Evolutionary conservation across 2,888 invertebrate species (phyloP), one percentile per base, ranked within the genome.

Genomic region (Idaea aversata): DNA sequence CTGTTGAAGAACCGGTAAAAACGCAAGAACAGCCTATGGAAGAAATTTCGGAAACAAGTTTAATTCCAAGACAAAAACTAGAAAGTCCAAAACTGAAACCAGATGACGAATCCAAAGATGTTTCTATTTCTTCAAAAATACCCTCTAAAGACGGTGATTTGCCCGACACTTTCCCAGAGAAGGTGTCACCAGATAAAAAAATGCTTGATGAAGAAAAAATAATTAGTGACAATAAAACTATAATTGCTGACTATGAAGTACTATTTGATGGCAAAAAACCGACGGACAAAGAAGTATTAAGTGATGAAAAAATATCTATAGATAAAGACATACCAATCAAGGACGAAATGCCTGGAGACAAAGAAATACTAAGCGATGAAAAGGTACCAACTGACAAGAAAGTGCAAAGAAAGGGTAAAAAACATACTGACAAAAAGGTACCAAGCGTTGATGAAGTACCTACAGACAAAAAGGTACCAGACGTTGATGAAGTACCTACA

Each of bases 1-100:
- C 63, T 15, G 80, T 81, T 69, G 38, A 6, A 4, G 70, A 71
- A 64, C 5, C 38, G 16, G 57, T 62, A n/a, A 62, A 65, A 59
- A 57, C 57, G 47, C 47, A 10, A 47, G 47, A 47, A 47, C 47
- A 47, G 13, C 47, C 10, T 13, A 47, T 47, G 10, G 47, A 47
- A 13, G 10, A 47, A 0, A 47, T 13, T 6, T 4, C 10, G 13
- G 47, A 47, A 47, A 47, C 7, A 47, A 7, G 13, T 47, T 47
- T 47, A 4, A 47, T 47, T 47, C 13, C 47, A 47, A 47, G 6
- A 47, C 5, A 47, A 47, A 47, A 5, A 47, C 7, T 3, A 47
- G 10, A 47, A 47, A 47, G 47, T 0, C 47, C 47, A 4, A 47
- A 47, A 1, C 38, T 61, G 57, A 38, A 67, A 66, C 16, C 63